Evolutionary conservation across 2,888 invertebrate genomes (phyloP), one percentile per base, ranked within the genome.

Genomic region (Caenorhabditis sp.): DNA sequence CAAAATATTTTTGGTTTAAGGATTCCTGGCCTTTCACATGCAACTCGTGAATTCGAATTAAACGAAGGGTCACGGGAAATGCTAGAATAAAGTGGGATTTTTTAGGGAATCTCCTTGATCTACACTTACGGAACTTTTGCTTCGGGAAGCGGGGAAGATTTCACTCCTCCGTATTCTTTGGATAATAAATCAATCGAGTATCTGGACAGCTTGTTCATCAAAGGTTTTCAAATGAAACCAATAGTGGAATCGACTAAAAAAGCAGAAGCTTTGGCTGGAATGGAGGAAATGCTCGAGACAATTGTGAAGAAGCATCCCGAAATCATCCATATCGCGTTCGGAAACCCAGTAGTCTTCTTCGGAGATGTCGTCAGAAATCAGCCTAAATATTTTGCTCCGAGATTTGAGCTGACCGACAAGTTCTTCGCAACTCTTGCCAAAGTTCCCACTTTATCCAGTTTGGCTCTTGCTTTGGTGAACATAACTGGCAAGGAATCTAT

Each of bases 251-350:
- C 35, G 11, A 4, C 43, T 2, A 58, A 45, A 8, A 45, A 46
- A 32, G 20, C 13, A 1, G 20, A 26, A 17, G 20, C 65, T 0
- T n/a, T 73, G n/a, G 1, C 20, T 3, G 73, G 59, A 2, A 53
- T 73, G 43, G 73, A 73, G 15, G 0, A 9, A 9, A 30, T 62
- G 45, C 20, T 73, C 27, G 43, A 45, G 0, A 2, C 9, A 6
- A 52, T 73, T 8, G 26, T 50, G 0, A 0, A 22, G 8, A 58
- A 27, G 15, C 73, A 73, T 26, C 59, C 73, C 22, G 73, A 73
- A 27, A 73, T 73, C 46, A 32, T 39, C 2, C 73, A 73, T n/a
- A 13, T 73, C 1, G 65, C 52, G 8, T 73, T 59, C 26, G 73
- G 73, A 27, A 65, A 65, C 43, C 63, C 50, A 4, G 45, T 46